Evolutionary conservation across 1,140 invertebrate genomes (phyloP).

Genomic region (Plodia interpunctella): DNA sequence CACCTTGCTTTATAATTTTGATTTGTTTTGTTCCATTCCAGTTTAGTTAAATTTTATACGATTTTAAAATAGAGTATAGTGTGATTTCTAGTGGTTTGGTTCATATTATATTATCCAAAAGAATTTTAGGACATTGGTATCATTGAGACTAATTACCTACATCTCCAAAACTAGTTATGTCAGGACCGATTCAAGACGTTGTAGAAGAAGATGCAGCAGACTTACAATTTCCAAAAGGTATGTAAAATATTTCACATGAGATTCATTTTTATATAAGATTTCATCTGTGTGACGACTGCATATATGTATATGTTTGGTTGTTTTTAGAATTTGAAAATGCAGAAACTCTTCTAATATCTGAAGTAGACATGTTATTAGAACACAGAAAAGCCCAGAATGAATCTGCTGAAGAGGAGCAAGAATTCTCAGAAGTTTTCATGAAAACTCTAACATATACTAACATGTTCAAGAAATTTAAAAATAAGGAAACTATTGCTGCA

Average conservation of each 20-base stretch:
- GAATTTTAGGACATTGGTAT: no score
- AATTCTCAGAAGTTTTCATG: constrained; percentile 98
- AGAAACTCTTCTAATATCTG: constrained; percentile 97
- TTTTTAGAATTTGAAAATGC: constrained; percentile 98
- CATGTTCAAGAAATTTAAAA: constrained; percentile 97
- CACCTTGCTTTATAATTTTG: no score
- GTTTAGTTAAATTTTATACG: no score
- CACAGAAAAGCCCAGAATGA: constrained; percentile 98
- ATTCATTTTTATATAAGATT: no score
- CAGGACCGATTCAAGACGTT: constrained; percentile 77
- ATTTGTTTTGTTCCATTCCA: no score
- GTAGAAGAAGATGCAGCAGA: constrained; percentile 91
- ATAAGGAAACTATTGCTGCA: constrained; percentile 97
- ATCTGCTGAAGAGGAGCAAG: constrained; percentile 98
- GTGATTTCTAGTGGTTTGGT: no score
- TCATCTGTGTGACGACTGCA: no score
- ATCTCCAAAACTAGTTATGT: no score
- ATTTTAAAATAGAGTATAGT: no score
- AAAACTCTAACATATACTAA: constrained; percentile 98
- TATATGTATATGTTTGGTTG: constrained; percentile 6
- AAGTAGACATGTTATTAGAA: constrained; percentile 98
- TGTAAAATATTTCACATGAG: not conserved
- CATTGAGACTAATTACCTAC: no score
- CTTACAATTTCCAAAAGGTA: constrained; percentile 90
- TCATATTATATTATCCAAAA: no score